A percentile compares a stretch with the other conserved stretches of the same genome.
phyloP scores from a whole-genome alignment of 2,797 vertebrate genomes.

The Manis pentadactyla region DNA sequence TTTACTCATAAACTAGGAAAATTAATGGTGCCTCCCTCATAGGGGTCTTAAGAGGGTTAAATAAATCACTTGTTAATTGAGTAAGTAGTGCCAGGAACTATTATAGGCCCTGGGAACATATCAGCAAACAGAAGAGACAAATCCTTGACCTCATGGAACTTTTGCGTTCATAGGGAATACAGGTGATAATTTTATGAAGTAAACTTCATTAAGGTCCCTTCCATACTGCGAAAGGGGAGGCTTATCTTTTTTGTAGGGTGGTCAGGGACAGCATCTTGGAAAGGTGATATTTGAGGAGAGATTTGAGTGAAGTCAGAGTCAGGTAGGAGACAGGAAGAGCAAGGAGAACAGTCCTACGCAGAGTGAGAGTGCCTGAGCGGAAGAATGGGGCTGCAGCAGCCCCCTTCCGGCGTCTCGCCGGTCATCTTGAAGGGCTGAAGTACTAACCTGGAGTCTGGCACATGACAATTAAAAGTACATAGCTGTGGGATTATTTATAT shows the following conservation, averaged over 20 bases:
- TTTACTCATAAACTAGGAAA: background rate
- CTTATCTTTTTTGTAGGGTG: background rate
- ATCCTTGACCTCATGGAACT: constrained; percentile 27
- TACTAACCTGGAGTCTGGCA: background rate
- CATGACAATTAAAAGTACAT: constrained; percentile 40
- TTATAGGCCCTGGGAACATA: background rate
- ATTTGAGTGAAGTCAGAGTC: background rate
- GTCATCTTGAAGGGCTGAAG: constrained; percentile 21
- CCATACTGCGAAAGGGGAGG: background rate
- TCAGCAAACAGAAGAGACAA: background rate
- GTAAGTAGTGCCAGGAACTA: background rate
- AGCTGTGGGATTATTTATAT: constrained; percentile 37
- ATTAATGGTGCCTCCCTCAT: background rate
- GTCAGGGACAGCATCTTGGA: constrained; percentile 35
- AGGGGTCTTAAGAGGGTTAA: constrained; percentile 3
- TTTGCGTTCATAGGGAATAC: background rate
- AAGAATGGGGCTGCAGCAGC: background rate
- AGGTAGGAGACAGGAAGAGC: background rate
- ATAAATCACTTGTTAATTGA: constrained; percentile 5
- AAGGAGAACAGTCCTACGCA: constrained; percentile 4
- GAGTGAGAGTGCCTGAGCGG: background rate
- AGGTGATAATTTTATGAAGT: background rate
- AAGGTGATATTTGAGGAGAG: constrained; percentile 60
- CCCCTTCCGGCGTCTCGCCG: background rate
- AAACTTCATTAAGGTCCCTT: background rate